Conservation (phyloP, 1,140 invertebrate genomes). For the Pseudachorutes palmiensis region DNA sequence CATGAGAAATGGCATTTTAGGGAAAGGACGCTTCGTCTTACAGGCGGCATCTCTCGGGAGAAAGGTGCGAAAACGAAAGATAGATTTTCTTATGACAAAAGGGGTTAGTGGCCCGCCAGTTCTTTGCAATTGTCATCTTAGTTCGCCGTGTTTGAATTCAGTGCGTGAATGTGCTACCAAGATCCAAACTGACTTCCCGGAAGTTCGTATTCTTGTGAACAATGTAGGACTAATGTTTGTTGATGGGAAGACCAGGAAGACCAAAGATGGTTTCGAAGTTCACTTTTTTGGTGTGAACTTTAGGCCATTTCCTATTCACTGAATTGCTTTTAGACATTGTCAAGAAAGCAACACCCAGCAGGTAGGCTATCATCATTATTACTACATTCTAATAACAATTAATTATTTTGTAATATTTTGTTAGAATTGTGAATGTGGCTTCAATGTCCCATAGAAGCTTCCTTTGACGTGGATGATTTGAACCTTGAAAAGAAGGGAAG, state of each 20-base stretch:
- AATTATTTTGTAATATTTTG: not conserved
- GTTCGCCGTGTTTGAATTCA: slow-evolving; percentile 60
- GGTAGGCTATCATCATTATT: not conserved
- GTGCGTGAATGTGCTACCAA: slow-evolving; percentile 59
- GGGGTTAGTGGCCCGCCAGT: no score
- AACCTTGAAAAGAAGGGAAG: slow-evolving; percentile 38
- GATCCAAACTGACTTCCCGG: slow-evolving; percentile 51
- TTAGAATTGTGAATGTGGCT: slow-evolving; percentile 39
- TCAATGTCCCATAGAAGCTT: slow-evolving; percentile 42
- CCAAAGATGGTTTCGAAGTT: slow-evolving; percentile 73
- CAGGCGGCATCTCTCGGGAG: no score
- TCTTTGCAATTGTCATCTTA: no score
- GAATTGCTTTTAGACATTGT: slow-evolving; percentile 9
- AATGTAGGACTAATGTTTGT: slow-evolving; percentile 45
- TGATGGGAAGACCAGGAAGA: slow-evolving; percentile 48
- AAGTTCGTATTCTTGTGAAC: slow-evolving; percentile 65
- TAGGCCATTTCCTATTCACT: slow-evolving; percentile 26
- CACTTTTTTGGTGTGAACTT: slow-evolving; percentile 59
- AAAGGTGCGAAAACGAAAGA: no score
- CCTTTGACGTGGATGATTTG: slow-evolving; percentile 46
- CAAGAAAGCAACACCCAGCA: not conserved
- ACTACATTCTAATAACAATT: not conserved
- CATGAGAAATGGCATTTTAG: no score
- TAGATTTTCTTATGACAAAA: no score
- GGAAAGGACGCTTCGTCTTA: no score